A percentile compares a stretch with the other conserved stretches of the same genome.
Conservation (phyloP, 2,888 invertebrate species). For the Meteorus cinctellus region DNA sequence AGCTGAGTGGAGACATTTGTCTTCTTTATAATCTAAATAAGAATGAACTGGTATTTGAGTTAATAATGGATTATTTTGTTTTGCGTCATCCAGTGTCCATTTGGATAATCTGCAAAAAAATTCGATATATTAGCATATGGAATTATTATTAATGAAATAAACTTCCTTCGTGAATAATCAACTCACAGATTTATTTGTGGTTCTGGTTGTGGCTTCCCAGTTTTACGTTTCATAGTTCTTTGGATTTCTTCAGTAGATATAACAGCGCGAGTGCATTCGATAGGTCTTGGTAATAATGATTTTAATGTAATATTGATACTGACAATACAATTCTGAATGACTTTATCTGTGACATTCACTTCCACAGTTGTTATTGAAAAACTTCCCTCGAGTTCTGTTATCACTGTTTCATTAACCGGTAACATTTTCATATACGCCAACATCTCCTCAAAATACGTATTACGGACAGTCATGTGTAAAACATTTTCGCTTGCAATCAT, state of each 20-base stretch:
- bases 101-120: slow-evolving; percentile 70
- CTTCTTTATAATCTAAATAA: slow-evolving; percentile 86
- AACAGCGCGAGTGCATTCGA: slow-evolving; percentile 79
- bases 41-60: slow-evolving; percentile 80
- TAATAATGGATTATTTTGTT: slow-evolving; percentile 77
- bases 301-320: slow-evolving; percentile 76
- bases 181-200: slow-evolving; percentile 70
- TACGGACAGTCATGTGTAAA: slow-evolving; percentile 83
- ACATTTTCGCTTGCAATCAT: slow-evolving; percentile 85
- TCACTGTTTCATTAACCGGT: slow-evolving; percentile 73
- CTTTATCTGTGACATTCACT: slow-evolving; percentile 76
- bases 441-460: slow-evolving; percentile 89
- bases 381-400: slow-evolving; percentile 76
- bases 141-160: not conserved
- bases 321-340: slow-evolving; percentile 78
- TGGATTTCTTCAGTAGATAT: slow-evolving; percentile 79
- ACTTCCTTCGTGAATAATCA: slow-evolving; percentile 50
- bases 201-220: slow-evolving; percentile 73
- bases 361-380: slow-evolving; percentile 76
- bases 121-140: not conserved
- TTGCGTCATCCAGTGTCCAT: slow-evolving; percentile 76
- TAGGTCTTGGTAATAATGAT: slow-evolving; percentile 79
- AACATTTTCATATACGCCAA: slow-evolving; percentile 79
- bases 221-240: slow-evolving; percentile 73
- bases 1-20: slow-evolving; percentile 84